These are phyloP conservation scores for Rhincodon typus DNA, from an alignment of 2,797 vertebrate species.

Conservation along the genomic window DNA sequence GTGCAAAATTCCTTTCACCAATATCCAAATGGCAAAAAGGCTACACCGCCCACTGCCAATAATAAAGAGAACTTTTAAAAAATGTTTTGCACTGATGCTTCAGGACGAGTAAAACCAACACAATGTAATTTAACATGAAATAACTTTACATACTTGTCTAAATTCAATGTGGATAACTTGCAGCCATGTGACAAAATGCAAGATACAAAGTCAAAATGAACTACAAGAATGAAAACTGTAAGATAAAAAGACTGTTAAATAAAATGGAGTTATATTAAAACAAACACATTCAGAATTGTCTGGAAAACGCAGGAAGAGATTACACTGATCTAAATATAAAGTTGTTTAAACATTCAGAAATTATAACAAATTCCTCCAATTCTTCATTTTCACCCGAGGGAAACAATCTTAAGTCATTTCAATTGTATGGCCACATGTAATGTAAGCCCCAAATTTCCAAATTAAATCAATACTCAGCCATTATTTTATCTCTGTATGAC, in stretches of 20 bases:
- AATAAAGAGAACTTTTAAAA: not conserved
- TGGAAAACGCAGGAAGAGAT: not conserved
- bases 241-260: not conserved
- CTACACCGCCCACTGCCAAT: not conserved
- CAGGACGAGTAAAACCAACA: not conserved
- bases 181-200: not conserved
- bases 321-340: not conserved
- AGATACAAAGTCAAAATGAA: not conserved
- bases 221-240: not conserved
- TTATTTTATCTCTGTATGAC: conserved; percentile 6
- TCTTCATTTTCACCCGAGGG: not conserved
- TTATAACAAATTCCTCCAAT: not conserved
- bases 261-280: not conserved
- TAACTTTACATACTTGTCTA: not conserved
- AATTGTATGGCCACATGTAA: not conserved
- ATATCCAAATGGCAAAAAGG: not conserved
- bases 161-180: not conserved
- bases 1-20: not conserved
- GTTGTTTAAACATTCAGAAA: not conserved
- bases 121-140: not conserved
- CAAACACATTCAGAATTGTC: not conserved
- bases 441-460: not conserved
- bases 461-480: not conserved
- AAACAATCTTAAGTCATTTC: not conserved
- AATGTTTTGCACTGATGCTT: not conserved